Percentiles rank a stretch among this genome's conserved stretches.
phyloP scores from a whole-genome alignment of 2,797 vertebrate species.

The Rhinella marina region DNA sequence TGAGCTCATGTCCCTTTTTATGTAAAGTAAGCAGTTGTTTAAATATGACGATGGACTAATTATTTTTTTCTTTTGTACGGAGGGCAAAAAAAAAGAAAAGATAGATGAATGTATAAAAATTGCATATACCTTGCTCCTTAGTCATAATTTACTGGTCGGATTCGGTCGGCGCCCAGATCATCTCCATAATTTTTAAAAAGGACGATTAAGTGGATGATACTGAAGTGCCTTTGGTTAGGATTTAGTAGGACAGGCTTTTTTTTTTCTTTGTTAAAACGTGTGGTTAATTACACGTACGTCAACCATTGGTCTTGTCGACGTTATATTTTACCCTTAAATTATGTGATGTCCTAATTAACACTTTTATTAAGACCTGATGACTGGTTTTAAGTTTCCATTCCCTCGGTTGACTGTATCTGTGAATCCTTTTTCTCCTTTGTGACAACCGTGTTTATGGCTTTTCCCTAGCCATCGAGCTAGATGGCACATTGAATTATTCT shows the following conservation, averaged over 20 bases:
- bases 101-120: conserved; percentile 79
- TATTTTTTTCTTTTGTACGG: conserved; percentile 75
- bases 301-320: conserved; percentile 63
- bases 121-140: conserved; percentile 25
- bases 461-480: conserved; percentile 80
- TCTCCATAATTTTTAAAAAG: conserved; percentile 9
- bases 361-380: conserved; percentile 73
- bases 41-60: conserved; percentile 79
- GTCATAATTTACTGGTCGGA: conserved; percentile 43
- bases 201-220: not conserved
- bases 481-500: conserved; percentile 89
- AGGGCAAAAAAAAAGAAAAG: conserved; percentile 64
- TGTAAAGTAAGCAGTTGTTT: conserved; percentile 80
- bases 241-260: conserved; percentile 23
- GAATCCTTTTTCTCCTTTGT: conserved; percentile 74
- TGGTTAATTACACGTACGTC: conserved; percentile 70
- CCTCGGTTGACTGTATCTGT: conserved; percentile 73
- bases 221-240: conserved; percentile 15
- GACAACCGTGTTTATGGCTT: conserved; percentile 86
- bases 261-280: conserved; percentile 16
- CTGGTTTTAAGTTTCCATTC: conserved; percentile 71
- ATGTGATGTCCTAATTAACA: conserved; percentile 77
- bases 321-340: conserved; percentile 69
- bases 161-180: conserved; percentile 14
- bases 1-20: conserved; percentile 80